Evolutionary conservation across 2,797 vertebrate genomes (phyloP), one percentile per base, ranked within the genome.

Genomic region (Hemibagrus guttatus): DNA sequence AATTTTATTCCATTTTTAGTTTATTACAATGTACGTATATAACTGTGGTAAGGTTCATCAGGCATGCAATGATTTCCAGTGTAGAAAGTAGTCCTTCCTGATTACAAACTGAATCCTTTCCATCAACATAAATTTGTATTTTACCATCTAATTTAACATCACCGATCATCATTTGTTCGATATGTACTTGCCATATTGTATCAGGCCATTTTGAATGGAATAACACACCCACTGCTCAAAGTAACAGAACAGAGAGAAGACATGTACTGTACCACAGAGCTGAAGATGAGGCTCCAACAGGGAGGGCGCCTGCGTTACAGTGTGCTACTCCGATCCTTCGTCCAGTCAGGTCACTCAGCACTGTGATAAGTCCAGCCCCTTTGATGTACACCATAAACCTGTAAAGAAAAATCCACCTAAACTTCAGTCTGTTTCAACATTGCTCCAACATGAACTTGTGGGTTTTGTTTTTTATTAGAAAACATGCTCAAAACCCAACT

Each of bases 221-320:
- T n/a, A 80, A 31, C 54, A 84, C 83, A 49, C 58, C 86, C 76
- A 74, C 23, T 74, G 52, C 89, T 81, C 28, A 83, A 56, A 68
- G 49, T 72, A 90, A 81, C 68, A 86, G 61, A 87, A 75, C 76
- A 76, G 52, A 68, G 46, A 89, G 26, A 90, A 68, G 90, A 84
- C 89, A 85, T 90, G 66, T 93, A 93, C 93, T 92, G 90, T 95
- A 96, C 94, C 94, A 95, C 92, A 85, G 88, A 91, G 89, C 90
- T 89, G 89, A 90, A 87, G 91, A 92, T 91, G 86, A 90, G 86
- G 87, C 82, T 92, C 92, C 93, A 87, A 90, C 86, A 80, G 80
- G 76, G 83, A 88, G 89, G 89, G 35, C 35, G 35, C 4, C 82
- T 85, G 90, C 89, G 89, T 92, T 94, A 89, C 86, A 90, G 72